Conservation (phyloP, 2,113 vertebrate species). For the Neolamprologus variostigma region DNA sequence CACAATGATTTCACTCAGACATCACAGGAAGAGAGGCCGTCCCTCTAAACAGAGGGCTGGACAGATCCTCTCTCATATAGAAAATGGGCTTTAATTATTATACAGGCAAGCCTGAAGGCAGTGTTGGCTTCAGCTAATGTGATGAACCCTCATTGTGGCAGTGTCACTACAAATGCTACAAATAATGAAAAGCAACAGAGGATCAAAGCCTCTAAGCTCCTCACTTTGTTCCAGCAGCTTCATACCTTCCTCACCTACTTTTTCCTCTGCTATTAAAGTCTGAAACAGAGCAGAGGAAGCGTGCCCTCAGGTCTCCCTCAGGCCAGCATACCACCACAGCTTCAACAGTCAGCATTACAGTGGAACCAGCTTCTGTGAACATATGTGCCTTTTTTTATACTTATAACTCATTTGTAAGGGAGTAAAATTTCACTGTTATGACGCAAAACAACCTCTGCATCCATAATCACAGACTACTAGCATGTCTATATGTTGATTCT, state of each 20-base stretch:
- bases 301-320: neutral
- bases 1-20: neutral
- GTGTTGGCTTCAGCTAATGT: neutral
- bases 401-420: neutral
- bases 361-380: neutral
- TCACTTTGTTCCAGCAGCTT: neutral
- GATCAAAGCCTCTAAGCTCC: neutral
- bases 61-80: neutral
- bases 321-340: neutral
- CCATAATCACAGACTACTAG: neutral
- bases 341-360: neutral
- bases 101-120: neutral
- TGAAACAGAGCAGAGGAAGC: neutral
- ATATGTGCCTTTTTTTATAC: neutral
- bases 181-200: constrained; percentile 10
- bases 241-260: neutral
- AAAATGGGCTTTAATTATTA: neutral
- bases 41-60: neutral
- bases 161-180: neutral
- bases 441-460: neutral
- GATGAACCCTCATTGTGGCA: constrained; percentile 8
- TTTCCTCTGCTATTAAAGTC: neutral
- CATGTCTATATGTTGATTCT: neutral
- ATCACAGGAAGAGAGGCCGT: neutral
- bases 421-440: neutral